A percentile compares a stretch with the other conserved stretches of the same genome.
These are phyloP conservation scores for Hephaestus fuliginosus DNA, from an alignment of 2,797 vertebrate species.

Conservation along the genomic window DNA sequence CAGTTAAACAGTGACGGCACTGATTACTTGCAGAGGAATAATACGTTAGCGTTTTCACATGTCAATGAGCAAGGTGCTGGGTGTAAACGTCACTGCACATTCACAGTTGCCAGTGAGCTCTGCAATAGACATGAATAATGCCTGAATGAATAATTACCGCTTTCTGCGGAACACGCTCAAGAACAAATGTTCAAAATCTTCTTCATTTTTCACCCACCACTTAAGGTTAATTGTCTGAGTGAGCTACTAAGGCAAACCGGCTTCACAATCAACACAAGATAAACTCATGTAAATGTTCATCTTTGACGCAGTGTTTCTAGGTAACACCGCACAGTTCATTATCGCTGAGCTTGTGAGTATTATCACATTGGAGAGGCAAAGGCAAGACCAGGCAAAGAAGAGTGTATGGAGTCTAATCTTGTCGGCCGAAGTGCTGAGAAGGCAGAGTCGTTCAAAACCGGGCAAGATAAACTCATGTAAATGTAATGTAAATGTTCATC, in stretches of 20 bases:
- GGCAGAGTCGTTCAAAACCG: conserved; percentile 37
- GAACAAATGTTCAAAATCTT: not conserved
- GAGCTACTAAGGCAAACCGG: conserved; percentile 17
- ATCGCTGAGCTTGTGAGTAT: conserved; percentile 40
- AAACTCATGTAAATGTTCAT: conserved; percentile 30
- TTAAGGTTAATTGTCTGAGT: conserved; percentile 26
- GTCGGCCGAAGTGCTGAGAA: conserved; percentile 43
- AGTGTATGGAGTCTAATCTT: conserved; percentile 10
- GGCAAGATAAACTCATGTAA: conserved; percentile 31
- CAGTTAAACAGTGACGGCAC: conserved; percentile 8
- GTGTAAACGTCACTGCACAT: conserved; percentile 3
- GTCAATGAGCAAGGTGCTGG: not conserved
- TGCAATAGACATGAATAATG: not conserved
- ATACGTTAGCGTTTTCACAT: conserved; percentile 15
- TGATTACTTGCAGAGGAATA: conserved; percentile 17
- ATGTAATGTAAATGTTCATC: too few relatives aligned
- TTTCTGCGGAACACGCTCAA: conserved; percentile 12
- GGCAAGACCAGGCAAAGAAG: conserved; percentile 33
- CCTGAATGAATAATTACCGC: not conserved
- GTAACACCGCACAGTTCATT: conserved; percentile 36
- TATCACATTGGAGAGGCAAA: conserved; percentile 48
- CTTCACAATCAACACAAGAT: conserved; percentile 38
- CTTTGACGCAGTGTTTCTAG: conserved; percentile 16
- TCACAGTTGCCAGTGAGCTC: not conserved
- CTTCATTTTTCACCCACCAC: conserved; percentile 5